Evolutionary conservation across 1,140 invertebrate species (phyloP), one percentile per base, ranked within the genome.

Genomic region (Trichoplusia ni): DNA sequence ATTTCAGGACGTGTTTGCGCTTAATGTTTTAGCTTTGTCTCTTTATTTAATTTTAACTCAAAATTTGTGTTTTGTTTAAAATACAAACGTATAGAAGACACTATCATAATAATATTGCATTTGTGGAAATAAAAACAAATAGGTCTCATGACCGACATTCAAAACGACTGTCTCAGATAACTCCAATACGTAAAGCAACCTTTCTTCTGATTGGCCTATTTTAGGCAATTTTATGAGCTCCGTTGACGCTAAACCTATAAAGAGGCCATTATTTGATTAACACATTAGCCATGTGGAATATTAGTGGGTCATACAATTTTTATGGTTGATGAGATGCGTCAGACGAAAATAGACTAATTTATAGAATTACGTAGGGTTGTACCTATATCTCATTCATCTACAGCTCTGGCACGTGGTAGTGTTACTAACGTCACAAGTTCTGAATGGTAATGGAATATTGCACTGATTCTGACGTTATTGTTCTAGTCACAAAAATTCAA

Each of bases 91-190:
- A n/a, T n/a, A n/a, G n/a, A n/a, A n/a, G n/a, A n/a, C n/a, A n/a
- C n/a, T n/a, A n/a, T n/a, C n/a, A n/a, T n/a, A n/a, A 42, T 42
- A 46, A 5, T 19, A 23, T 42, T 42, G n/a, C 18, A 35, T 35
- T 13, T 35, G 11, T 35, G 73, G 71, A 77, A 69, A 79, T 73
- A 66, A 66, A 78, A 76, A 64, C 58, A 75, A 79, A 80, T 78
- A 67, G 71, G 64, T 61, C 75, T 72, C 68, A 71, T 58, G 66
- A 68, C 68, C 58, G 64, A 63, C 72, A 69, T 71, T 77, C 56
- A 67, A 71, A 71, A 61, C 58, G 63, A 60, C 33, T 61, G 54
- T 66, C 60, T 67, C 61, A 63, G 44, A 69, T 69, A 69, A 67
- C 65, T 23, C 40, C 29, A 64, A 56, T 51, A 44, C 47, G 29